A percentile compares a stretch with the other conserved stretches of the same genome.
These are phyloP conservation scores for Gallinago jamesoni DNA, from an alignment of 2,113 vertebrate species.

Conservation along the genomic window DNA sequence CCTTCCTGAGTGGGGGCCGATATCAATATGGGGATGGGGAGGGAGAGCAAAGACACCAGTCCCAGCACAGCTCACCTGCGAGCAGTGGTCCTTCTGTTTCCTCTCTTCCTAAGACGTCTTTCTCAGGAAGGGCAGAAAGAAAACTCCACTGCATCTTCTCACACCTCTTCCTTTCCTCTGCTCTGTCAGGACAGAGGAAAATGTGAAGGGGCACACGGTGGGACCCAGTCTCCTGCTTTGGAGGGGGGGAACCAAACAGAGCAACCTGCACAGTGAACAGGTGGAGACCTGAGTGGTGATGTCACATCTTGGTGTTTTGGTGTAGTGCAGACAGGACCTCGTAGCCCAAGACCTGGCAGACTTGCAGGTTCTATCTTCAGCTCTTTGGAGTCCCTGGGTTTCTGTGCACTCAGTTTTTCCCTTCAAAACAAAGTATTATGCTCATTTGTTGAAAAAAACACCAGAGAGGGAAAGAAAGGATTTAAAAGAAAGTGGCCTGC, in stretches of 20 bases:
- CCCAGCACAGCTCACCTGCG: not conserved
- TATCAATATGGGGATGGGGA: not conserved
- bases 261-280: fast-evolving
- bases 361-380: not conserved
- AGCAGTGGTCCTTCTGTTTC: not conserved
- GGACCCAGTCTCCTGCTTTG: not conserved
- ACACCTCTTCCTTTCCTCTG: not conserved
- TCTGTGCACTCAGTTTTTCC: not conserved
- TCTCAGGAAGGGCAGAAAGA: not conserved
- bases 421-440: not conserved
- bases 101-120: not conserved
- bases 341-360: not conserved
- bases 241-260: not conserved
- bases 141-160: not conserved
- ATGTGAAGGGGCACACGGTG: fast-evolving
- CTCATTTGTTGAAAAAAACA: not conserved
- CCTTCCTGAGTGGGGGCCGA: not conserved
- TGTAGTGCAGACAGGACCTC: not conserved
- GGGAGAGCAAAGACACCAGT: not conserved
- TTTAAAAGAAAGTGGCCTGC: not conserved
- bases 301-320: not conserved
- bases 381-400: not conserved
- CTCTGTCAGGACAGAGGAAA: not conserved
- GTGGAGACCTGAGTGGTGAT: not conserved
- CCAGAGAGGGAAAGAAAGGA: not conserved